A percentile compares a stretch with the other conserved stretches of the same genome.
phyloP scores from a whole-genome alignment of 2,113 vertebrate species.

The Charadrius vociferus region DNA sequence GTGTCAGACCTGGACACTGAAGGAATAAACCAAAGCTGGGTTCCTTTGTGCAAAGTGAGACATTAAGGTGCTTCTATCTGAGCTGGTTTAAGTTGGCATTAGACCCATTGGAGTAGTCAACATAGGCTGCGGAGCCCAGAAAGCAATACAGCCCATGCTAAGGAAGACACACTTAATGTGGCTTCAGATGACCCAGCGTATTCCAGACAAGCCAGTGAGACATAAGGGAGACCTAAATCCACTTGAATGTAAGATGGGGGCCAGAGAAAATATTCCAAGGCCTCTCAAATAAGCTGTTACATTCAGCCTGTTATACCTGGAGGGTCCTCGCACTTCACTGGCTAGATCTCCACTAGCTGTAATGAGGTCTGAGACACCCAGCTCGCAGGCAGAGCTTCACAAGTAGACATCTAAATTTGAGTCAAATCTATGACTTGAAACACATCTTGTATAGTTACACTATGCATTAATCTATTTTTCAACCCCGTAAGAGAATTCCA shows the following conservation, averaged over 20 bases:
- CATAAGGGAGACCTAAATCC: rapidly evolving
- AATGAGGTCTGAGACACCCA: background rate
- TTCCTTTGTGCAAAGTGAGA: background rate
- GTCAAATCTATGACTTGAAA: background rate
- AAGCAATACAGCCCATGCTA: background rate
- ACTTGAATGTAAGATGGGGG: background rate
- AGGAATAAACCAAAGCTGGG: background rate
- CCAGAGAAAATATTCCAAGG: background rate
- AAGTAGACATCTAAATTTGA: background rate
- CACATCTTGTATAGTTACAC: background rate
- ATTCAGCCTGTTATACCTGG: background rate
- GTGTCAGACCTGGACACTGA: background rate
- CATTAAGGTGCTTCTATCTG: background rate
- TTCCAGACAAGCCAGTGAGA: background rate
- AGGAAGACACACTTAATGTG: background rate
- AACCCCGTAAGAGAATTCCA: background rate
- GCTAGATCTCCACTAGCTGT: background rate
- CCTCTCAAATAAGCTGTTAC: background rate
- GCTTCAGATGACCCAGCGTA: background rate
- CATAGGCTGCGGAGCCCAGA: background rate
- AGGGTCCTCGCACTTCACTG: background rate
- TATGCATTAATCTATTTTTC: background rate
- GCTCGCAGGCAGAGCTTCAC: background rate
- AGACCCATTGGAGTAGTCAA: background rate
- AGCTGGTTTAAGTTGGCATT: background rate